phyloP scores from a whole-genome alignment of 2,888 invertebrate species.

The Meiosimyza platycephala region DNA sequence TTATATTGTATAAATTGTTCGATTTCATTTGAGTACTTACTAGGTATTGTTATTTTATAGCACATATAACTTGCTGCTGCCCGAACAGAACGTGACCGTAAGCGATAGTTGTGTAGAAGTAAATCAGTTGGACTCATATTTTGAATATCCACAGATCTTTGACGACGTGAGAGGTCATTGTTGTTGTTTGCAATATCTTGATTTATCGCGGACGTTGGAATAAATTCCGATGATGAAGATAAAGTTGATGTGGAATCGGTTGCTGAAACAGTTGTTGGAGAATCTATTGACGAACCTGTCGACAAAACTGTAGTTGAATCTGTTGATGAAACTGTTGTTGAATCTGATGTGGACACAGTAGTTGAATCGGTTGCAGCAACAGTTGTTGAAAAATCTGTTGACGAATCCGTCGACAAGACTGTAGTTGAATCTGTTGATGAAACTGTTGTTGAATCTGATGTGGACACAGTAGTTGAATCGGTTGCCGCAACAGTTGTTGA shows the following conservation, averaged over 20 bases:
- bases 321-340: conserved; percentile 24
- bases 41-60: conserved; percentile 12
- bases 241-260: not conserved
- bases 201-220: not conserved
- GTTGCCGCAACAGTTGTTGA: conserved; percentile 4
- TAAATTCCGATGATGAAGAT: not conserved
- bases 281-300: conserved; percentile 5
- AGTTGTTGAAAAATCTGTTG: not conserved
- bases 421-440: not conserved
- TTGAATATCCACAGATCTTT: not conserved
- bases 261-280: not conserved
- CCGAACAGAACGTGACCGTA: not conserved
- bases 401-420: not conserved
- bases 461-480: not conserved
- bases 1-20: too few relatives aligned
- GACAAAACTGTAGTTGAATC: not conserved
- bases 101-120: conserved; percentile 11
- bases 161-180: not conserved
- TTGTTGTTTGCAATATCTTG: not conserved
- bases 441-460: conserved; percentile 10
- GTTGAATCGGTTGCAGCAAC: conserved; percentile 20
- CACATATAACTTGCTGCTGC: not conserved
- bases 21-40: not conserved
- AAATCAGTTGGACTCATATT: conserved; percentile 2
- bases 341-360: not conserved